A percentile compares a stretch with the other conserved stretches of the same genome.
These are phyloP conservation scores for Tachina grossa DNA, from an alignment of 2,888 invertebrate genomes.

Conservation along the genomic window DNA sequence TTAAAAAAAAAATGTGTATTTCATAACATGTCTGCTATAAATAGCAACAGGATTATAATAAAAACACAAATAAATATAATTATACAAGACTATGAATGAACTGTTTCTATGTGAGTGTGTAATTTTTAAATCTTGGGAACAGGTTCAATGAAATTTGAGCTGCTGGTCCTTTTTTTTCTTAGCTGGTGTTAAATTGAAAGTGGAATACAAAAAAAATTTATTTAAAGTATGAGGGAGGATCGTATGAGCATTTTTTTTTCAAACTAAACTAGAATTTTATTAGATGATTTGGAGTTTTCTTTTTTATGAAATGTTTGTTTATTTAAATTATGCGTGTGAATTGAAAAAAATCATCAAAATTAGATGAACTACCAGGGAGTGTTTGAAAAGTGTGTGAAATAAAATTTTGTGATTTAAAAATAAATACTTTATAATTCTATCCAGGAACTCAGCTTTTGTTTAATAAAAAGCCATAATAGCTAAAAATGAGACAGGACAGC, in stretches of 20 bases:
- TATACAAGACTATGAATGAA: slow-evolving; percentile 41
- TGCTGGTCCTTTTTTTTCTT: slow-evolving; percentile 44
- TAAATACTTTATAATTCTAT: no score
- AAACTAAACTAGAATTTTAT: slow-evolving; percentile 9
- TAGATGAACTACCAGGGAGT: slow-evolving; percentile 30
- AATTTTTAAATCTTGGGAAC: slow-evolving; percentile 28
- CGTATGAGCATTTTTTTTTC: not conserved
- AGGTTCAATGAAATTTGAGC: slow-evolving; percentile 68
- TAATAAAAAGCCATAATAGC: no score
- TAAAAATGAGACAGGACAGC: no score
- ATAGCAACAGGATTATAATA: slow-evolving; percentile 41
- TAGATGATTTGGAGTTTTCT: slow-evolving; percentile 4
- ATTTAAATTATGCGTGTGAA: slow-evolving; percentile 53
- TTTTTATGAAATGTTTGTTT: slow-evolving; percentile 25
- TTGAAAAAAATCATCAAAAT: slow-evolving; percentile 20
- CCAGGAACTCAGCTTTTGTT: no score
- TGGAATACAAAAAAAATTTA: not conserved
- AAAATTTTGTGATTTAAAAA: not conserved
- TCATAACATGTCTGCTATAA: slow-evolving; percentile 29
- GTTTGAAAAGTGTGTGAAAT: slow-evolving; percentile 49
- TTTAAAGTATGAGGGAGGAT: slow-evolving; percentile 28
- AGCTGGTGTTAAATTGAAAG: not conserved
- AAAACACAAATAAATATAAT: not conserved
- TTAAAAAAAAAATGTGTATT: not conserved
- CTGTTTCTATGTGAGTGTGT: not conserved